Evolutionary conservation across 2,113 vertebrate species (phyloP), one percentile per base, ranked within the genome.

Genomic region (Nycticebus coucang): DNA sequence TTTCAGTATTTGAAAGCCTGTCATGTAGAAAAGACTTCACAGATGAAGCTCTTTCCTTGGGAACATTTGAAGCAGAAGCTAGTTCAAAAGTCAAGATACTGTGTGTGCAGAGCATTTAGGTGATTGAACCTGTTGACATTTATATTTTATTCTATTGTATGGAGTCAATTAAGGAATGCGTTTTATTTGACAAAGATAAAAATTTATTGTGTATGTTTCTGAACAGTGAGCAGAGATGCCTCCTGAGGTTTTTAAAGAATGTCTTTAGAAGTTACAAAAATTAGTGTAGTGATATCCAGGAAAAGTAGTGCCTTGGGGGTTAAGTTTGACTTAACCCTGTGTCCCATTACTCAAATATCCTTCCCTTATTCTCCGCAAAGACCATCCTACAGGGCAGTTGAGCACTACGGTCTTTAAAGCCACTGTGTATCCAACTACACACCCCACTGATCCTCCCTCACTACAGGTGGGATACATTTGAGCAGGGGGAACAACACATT

Each of bases 1-100:
- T 90, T 92, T 95, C 84, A 92, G 66, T 95, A 81, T 77, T 87
- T 85, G 81, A 94, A 88, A 80, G 21, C 0, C 21, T 93, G 4
- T 87, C 66, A 64, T 87, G 18, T 88, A 24, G 3, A 83, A 87
- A 74, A 74, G 33, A 83, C 37, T 86, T 33, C 18, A 5, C 14
- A 4, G 6, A 87, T 71, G 7, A 66, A 45, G 95, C 11, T n/a
- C 21, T 94, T 82, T 92, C n/a, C 24, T 1, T 72, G 55, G 78
- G 57, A 87, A 87, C 64, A 74, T 79, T 81, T 74, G 89, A 89
- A 75, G 4, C 13, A 45, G 62, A 96, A 94, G 4, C 37, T 24
- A 15, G 59, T 30, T 71, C 45, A 82, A 91, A 74, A 41, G 28
- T 83, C 41, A 13, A 12, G 21, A 59, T 64, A 33, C 24, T 81